phyloP scores from a whole-genome alignment of 53 echinoderm and acorn worm genomes.

The Actinopyga echinites region DNA sequence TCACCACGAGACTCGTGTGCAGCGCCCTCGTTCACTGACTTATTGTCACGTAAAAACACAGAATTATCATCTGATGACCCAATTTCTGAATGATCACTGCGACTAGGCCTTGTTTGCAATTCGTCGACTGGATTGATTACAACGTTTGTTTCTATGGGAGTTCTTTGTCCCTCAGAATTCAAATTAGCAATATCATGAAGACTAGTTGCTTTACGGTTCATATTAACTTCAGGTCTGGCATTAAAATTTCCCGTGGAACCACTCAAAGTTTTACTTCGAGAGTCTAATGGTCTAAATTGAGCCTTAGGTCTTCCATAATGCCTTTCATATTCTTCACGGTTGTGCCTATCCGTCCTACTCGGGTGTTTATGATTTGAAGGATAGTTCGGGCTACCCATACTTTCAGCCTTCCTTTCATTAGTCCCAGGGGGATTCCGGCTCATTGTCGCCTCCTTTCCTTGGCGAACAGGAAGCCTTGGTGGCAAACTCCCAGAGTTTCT shows the following conservation, averaged over 20 bases:
- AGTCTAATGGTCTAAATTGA: no score
- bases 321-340: no score
- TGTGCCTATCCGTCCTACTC: no score
- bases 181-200: neutral
- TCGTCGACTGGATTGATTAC: no score
- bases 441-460: neutral
- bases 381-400: neutral
- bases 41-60: slow-evolving; percentile 6
- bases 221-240: neutral
- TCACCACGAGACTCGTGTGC: neutral
- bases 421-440: neutral
- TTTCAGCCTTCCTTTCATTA: neutral
- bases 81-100: neutral
- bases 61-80: slow-evolving; percentile 39
- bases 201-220: slow-evolving; percentile 5
- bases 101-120: neutral
- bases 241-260: no score
- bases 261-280: no score
- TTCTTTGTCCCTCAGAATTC: no score
- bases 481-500: slow-evolving; percentile 37
- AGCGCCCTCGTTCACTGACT: neutral
- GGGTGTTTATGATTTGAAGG: no score
- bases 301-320: no score
- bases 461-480: no score
- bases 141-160: no score